Evolutionary conservation across 2,797 vertebrate genomes (phyloP).

Genomic region (Sciurus carolinensis): DNA sequence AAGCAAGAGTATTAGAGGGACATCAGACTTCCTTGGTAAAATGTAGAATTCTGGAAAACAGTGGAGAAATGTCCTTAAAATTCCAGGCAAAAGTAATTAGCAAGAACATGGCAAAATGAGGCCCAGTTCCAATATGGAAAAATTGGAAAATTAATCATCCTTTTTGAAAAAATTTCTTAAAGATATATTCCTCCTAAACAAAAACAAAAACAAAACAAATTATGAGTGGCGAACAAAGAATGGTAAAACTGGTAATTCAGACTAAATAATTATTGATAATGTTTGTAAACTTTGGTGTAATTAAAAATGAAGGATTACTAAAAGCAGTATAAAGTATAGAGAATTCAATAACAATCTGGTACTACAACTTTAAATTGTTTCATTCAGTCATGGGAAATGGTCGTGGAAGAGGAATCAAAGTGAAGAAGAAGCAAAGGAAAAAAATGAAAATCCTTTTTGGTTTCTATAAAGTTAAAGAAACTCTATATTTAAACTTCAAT

Average conservation of each 20-base stretch:
- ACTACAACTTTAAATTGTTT: not conserved
- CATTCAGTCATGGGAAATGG: not conserved
- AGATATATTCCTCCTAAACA: not conserved
- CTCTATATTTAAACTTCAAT: not conserved
- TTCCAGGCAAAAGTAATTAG: not conserved
- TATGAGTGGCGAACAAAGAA: not conserved
- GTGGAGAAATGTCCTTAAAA: not conserved
- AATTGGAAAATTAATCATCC: not conserved
- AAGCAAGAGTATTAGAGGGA: not conserved
- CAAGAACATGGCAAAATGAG: not conserved
- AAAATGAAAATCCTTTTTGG: not conserved
- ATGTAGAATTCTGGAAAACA: not conserved
- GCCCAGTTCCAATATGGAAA: not conserved
- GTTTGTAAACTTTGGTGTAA: not conserved
- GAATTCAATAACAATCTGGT: not conserved
- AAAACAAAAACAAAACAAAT: too few species aligned
- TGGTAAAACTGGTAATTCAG: not conserved
- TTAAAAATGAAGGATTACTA: not conserved
- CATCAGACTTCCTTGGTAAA: not conserved
- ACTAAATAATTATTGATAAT: not conserved
- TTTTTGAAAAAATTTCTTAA: not conserved
- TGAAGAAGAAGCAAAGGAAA: not conserved
- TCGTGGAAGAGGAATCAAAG: not conserved
- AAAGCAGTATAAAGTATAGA: not conserved
- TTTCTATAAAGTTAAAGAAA: not conserved